Evolutionary conservation across 2,113 vertebrate species (phyloP).

Genomic region (Seriola rivoliana): DNA sequence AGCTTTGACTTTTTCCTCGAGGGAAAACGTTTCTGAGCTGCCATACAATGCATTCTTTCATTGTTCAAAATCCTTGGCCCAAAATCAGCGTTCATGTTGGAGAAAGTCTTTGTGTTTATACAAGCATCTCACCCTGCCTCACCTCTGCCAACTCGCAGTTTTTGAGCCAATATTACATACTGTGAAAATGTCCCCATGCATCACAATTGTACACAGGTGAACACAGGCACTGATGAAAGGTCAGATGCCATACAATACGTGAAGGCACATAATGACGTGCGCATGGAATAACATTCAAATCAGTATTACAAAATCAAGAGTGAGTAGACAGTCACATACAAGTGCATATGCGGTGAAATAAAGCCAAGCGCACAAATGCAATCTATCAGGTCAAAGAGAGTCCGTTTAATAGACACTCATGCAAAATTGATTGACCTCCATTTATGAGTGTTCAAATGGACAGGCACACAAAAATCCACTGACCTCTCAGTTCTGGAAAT

Average conservation of each 20-base stretch:
- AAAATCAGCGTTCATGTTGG: neutral
- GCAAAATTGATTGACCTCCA: slow-evolving; percentile 70
- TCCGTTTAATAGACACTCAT: slow-evolving; percentile 66
- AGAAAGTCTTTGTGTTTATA: slow-evolving; percentile 10
- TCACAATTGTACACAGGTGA: slow-evolving; percentile 32
- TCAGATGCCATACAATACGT: neutral
- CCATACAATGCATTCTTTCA: neutral
- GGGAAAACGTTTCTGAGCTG: neutral
- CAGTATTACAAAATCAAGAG: neutral
- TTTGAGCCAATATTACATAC: slow-evolving; percentile 2
- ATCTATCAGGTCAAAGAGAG: slow-evolving; percentile 49
- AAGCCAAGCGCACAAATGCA: neutral
- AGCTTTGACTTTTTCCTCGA: slow-evolving; percentile 6
- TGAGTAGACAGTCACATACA: neutral
- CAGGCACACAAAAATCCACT: slow-evolving; percentile 2
- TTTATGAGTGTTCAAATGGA: slow-evolving; percentile 47
- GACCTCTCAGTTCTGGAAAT: slow-evolving; percentile 21
- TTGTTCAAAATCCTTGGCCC: neutral
- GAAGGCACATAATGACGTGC: slow-evolving; percentile 20
- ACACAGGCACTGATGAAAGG: neutral
- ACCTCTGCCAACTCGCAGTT: slow-evolving; percentile 16
- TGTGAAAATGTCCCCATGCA: slow-evolving; percentile 17
- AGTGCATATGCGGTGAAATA: neutral
- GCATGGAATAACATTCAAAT: slow-evolving; percentile 4
- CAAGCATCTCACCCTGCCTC: neutral